Conservation (phyloP, 2,888 invertebrate genomes). For the Drosophila kambysellisi region DNA sequence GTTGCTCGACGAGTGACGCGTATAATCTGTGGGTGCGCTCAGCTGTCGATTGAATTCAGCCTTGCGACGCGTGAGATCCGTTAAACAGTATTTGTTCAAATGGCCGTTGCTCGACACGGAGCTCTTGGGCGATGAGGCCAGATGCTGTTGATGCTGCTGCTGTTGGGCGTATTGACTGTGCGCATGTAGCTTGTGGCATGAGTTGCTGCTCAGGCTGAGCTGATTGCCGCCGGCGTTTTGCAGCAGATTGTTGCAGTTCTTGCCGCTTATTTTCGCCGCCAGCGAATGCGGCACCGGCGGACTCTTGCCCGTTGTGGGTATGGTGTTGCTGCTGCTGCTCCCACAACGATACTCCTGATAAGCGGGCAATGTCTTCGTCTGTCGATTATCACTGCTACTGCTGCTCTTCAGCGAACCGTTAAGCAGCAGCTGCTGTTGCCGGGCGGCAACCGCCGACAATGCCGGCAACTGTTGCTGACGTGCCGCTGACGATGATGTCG, state of each 20-base stretch:
- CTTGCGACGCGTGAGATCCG: slow-evolving; percentile 84
- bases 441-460: slow-evolving; percentile 68
- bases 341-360: slow-evolving; percentile 74
- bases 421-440: slow-evolving; percentile 78
- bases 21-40: slow-evolving; percentile 85
- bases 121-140: slow-evolving; percentile 81
- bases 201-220: slow-evolving; percentile 79
- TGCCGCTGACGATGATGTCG: slow-evolving; percentile 52
- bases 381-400: slow-evolving; percentile 1
- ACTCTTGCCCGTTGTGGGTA: slow-evolving; percentile 76
- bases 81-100: slow-evolving; percentile 83
- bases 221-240: slow-evolving; percentile 78
- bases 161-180: slow-evolving; percentile 46
- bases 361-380: slow-evolving; percentile 83
- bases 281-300: slow-evolving; percentile 79
- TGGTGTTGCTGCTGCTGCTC: slow-evolving; percentile 62
- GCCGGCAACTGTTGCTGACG: slow-evolving; percentile 73
- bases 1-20: slow-evolving; percentile 77
- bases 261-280: slow-evolving; percentile 83
- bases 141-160: slow-evolving; percentile 40
- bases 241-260: slow-evolving; percentile 83
- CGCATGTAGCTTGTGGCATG: slow-evolving; percentile 78
- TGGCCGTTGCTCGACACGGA: slow-evolving; percentile 84
- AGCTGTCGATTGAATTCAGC: slow-evolving; percentile 85
- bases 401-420: slow-evolving; percentile 82